These are phyloP conservation scores for Pitangus sulphuratus DNA, from an alignment of 2,797 vertebrate genomes.

Conservation along the genomic window DNA sequence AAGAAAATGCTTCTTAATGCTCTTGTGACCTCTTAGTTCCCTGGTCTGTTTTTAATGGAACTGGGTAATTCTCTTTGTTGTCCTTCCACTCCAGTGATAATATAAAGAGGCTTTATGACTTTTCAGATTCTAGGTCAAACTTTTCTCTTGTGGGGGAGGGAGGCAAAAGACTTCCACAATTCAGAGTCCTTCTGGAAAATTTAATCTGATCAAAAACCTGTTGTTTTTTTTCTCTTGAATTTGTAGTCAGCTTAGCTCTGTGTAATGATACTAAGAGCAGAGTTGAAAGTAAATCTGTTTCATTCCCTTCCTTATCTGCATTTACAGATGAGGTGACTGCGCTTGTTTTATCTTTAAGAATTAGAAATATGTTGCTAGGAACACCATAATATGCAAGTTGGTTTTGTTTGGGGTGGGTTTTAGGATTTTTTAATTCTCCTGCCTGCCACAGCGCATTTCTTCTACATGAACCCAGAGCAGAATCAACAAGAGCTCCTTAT, in stretches of 20 bases:
- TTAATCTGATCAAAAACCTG: background rate
- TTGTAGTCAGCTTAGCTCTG: background rate
- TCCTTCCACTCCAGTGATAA: background rate
- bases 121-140: background rate
- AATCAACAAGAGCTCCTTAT: background rate
- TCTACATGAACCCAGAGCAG: background rate
- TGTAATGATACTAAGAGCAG: background rate
- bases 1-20: background rate
- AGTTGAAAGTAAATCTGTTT: background rate
- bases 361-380: background rate
- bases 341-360: background rate
- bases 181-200: background rate
- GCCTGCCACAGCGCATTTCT: background rate
- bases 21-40: background rate
- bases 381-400: too few species aligned
- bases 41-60: background rate
- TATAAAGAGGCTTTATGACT: background rate
- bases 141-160: background rate
- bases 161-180: background rate
- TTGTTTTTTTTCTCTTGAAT: background rate
- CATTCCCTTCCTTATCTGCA: fast-evolving
- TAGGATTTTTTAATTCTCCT: fast-evolving
- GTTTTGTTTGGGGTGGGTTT: background rate
- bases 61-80: background rate
- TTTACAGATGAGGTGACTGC: background rate